phyloP scores from a whole-genome alignment of 2,113 vertebrate species.

The Phalacrocorax carbo region DNA sequence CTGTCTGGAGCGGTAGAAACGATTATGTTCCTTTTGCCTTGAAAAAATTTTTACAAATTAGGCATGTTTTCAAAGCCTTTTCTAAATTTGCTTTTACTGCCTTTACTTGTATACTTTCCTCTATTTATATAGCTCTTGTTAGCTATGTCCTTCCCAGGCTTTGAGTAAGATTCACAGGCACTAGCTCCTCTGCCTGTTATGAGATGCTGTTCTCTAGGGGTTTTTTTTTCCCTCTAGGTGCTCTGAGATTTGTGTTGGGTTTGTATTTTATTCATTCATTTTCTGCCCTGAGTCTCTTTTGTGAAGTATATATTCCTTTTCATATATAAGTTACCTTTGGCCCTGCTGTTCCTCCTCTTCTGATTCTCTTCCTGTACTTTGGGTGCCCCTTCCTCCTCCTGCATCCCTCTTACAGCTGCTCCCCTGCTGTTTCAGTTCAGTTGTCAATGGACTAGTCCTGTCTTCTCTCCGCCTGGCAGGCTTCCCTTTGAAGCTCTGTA shows the following conservation, averaged over 20 bases:
- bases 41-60: background rate
- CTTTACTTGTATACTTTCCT: background rate
- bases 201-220: background rate
- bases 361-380: background rate
- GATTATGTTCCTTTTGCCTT: background rate
- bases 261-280: background rate
- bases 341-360: background rate
- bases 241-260: background rate
- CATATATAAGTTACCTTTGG: background rate
- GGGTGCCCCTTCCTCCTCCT: background rate
- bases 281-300: background rate
- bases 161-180: background rate
- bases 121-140: background rate
- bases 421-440: slow-evolving; percentile 32
- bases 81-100: background rate
- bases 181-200: background rate
- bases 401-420: background rate
- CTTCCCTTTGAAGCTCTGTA: slow-evolving; percentile 48
- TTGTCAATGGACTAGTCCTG: slow-evolving; percentile 25
- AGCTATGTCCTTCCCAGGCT: background rate
- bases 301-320: background rate
- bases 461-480: slow-evolving; percentile 22
- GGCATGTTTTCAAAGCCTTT: background rate
- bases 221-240: background rate
- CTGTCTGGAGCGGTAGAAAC: background rate